These are phyloP conservation scores for Ethmia dodecea DNA, from an alignment of 2,888 invertebrate species.

Conservation along the genomic window DNA sequence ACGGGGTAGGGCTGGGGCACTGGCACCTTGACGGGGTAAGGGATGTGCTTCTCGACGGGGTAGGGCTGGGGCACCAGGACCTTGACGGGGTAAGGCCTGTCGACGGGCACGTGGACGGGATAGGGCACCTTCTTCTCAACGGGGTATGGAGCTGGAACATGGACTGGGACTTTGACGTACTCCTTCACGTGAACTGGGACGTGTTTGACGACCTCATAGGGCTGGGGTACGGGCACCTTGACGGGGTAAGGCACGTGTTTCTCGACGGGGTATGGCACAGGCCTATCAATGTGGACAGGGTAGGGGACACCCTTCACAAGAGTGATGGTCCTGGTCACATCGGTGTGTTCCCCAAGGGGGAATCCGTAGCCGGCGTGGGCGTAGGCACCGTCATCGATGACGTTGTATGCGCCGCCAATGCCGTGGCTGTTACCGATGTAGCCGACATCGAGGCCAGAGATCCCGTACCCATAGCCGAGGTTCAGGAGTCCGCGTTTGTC, in stretches of 20 bases:
- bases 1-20: slow-evolving; percentile 88
- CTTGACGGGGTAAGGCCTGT: slow-evolving; percentile 88
- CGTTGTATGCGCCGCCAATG: slow-evolving; percentile 71
- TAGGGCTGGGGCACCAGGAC: slow-evolving; percentile 88
- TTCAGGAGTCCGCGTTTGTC: slow-evolving; percentile 89
- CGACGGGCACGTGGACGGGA: slow-evolving; percentile 83
- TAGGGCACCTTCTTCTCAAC: slow-evolving; percentile 87
- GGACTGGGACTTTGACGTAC: slow-evolving; percentile 87
- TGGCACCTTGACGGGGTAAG: slow-evolving; percentile 85
- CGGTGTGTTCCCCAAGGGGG: slow-evolving; percentile 61
- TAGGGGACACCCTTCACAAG: slow-evolving; percentile 81
- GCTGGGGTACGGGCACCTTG: slow-evolving; percentile 82
- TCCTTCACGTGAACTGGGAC: slow-evolving; percentile 87
- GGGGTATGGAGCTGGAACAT: slow-evolving; percentile 86
- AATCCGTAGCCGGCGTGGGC: slow-evolving; percentile 30
- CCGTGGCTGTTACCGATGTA: slow-evolving; percentile 81
- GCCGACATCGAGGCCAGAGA: slow-evolving; percentile 85
- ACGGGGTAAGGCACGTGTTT: slow-evolving; percentile 83
- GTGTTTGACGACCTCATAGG: slow-evolving; percentile 83
- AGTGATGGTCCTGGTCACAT: slow-evolving; percentile 81
- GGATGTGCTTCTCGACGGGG: slow-evolving; percentile 87
- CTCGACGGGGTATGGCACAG: slow-evolving; percentile 80
- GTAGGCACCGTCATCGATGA: slow-evolving; percentile 43
- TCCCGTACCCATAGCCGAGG: slow-evolving; percentile 88
- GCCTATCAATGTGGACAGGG: slow-evolving; percentile 81